Conservation (phyloP, 2,888 invertebrate genomes). For the Phlogophora meticulosa region DNA sequence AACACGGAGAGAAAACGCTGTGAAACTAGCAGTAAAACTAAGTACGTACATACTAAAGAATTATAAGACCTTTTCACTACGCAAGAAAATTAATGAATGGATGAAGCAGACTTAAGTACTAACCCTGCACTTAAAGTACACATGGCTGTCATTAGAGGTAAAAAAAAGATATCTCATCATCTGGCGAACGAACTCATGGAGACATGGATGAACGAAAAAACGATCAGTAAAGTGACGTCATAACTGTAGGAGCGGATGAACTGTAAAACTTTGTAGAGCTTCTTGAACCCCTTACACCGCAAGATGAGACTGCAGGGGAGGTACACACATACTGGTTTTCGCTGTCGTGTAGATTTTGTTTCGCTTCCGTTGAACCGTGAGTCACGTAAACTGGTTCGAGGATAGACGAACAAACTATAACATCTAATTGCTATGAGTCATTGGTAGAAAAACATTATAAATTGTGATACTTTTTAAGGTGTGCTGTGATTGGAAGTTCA, state of each 20-base stretch:
- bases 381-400: slow-evolving; percentile 77
- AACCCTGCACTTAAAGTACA: slow-evolving; percentile 39
- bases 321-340: slow-evolving; percentile 72
- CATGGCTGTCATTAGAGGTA: slow-evolving; percentile 61
- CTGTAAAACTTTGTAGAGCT: slow-evolving; percentile 61
- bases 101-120: slow-evolving; percentile 10
- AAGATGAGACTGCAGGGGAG: slow-evolving; percentile 63
- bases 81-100: slow-evolving; percentile 48
- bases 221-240: slow-evolving; percentile 68
- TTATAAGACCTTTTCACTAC: slow-evolving; percentile 28
- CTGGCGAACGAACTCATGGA: slow-evolving; percentile 66
- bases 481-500: slow-evolving; percentile 58
- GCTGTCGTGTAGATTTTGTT: slow-evolving; percentile 74
- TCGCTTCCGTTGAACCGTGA: slow-evolving; percentile 80
- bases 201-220: slow-evolving; percentile 52
- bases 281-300: slow-evolving; percentile 50
- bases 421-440: slow-evolving; percentile 75
- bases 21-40: slow-evolving; percentile 42
- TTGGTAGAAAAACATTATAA: slow-evolving; percentile 66
- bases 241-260: slow-evolving; percentile 50
- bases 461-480: slow-evolving; percentile 59
- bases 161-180: slow-evolving; percentile 69
- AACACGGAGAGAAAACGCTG: slow-evolving; percentile 45
- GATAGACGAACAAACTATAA: slow-evolving; percentile 75
- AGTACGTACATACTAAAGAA: slow-evolving; percentile 17